Conservation (phyloP, 1,140 invertebrate species). For the Galleria mellonella region DNA sequence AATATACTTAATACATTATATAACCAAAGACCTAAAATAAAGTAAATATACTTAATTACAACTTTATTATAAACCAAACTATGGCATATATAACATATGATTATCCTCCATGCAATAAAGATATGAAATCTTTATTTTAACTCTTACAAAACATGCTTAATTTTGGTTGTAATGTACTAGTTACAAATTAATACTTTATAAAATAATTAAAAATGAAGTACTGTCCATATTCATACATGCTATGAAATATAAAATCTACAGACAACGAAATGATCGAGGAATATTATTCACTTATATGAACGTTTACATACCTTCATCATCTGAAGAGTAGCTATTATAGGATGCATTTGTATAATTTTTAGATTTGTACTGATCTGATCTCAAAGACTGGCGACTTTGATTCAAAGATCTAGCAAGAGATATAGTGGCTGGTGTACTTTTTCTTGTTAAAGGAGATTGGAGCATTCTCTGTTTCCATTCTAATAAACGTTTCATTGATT, state of each 20-base stretch:
- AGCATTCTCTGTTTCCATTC: conserved; percentile 96
- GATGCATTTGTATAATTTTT: conserved; percentile 73
- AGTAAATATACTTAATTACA: too few species aligned
- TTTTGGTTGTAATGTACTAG: too few species aligned
- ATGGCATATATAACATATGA: too few species aligned
- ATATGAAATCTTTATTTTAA: too few species aligned
- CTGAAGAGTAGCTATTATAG: conserved; percentile 89
- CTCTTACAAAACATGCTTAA: too few species aligned
- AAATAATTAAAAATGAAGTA: too few species aligned
- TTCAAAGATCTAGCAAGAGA: conserved; percentile 71
- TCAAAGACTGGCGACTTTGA: conserved; percentile 66
- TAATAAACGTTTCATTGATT: conserved; percentile 91
- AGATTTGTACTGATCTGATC: conserved; percentile 62
- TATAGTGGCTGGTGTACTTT: conserved; percentile 77
- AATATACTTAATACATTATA: too few species aligned
- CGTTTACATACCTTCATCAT: conserved; percentile 84
- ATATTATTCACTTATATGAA: background rate
- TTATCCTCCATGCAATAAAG: too few species aligned
- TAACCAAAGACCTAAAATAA: too few species aligned
- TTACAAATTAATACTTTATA: too few species aligned
- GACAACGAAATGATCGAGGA: conserved; percentile 5
- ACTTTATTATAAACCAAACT: too few species aligned
- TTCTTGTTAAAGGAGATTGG: conserved; percentile 89
- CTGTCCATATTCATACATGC: conserved; percentile 15
- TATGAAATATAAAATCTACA: conserved; percentile 1